Evolutionary conservation across 2,113 vertebrate species (phyloP), one percentile per base, ranked within the genome.

Genomic region (Galeopterus variegatus): DNA sequence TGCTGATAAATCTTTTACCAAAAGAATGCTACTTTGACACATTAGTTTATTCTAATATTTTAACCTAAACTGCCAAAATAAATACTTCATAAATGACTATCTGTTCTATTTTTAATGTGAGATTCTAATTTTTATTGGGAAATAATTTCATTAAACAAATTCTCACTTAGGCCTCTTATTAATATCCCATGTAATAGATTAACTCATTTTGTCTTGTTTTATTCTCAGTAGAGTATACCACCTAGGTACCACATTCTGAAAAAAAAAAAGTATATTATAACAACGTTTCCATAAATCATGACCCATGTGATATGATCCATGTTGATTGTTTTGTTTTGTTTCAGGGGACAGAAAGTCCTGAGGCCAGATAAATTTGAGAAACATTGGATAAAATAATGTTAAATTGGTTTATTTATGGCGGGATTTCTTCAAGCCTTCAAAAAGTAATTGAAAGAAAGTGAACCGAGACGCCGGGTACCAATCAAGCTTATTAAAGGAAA

Each of bases 181-280:
- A 73, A 62, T 62, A 65, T 36, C 50, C 26, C 62, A 21, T 23
- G 6, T 60, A 95, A 76, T 90, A 26, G 13, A 67, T 87, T 82
- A 62, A 90, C 81, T 64, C 17, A 58, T 56, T 80, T 80, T 80
- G 48, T 58, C 94, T 95, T 15, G 65, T 41, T 65, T 94, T 91
- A 62, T 76, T 90, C 50, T 86, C 70, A 58, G 23, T 31, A 69
- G 50, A 88, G 88, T 11, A 77, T 6, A 83, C 36, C 48, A 77
- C 11, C 31, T 52, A 10, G 31, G 60, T 88, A 54, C 17, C 9
- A 65, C 4, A 6, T 88, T 80, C 58, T n/a, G 14, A 48, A 14
- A 54, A 54, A 36, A 23, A 33, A 62, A 81, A 11, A 72, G 5
- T 64, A 6, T 50, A 64, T 69, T 69, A 93, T 86, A 95, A 76